Evolutionary conservation across 2,113 vertebrate species (phyloP).

Genomic region (Psilopsiagon aurifrons): DNA sequence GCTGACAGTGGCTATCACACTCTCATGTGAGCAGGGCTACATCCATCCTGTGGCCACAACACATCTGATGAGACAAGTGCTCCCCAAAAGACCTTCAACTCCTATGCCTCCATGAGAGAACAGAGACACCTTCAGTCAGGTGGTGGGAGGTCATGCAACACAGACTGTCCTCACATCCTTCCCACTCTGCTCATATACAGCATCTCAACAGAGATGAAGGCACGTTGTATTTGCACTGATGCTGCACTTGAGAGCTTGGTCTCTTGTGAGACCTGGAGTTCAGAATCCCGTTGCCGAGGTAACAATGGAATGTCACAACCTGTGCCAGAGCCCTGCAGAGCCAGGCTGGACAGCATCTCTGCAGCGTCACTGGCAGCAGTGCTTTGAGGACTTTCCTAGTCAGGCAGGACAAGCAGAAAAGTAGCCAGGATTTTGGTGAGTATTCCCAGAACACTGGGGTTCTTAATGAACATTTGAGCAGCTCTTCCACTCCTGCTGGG

Average conservation of each 20-base stretch:
- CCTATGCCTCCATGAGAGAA: background rate
- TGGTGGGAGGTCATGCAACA: background rate
- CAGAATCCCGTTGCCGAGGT: accelerated
- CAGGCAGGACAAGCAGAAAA: background rate
- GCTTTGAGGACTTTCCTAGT: background rate
- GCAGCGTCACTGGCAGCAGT: background rate
- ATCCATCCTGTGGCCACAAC: background rate
- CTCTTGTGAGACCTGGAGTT: background rate
- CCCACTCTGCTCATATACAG: accelerated
- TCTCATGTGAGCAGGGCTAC: background rate
- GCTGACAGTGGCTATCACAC: background rate
- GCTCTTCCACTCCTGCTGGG: background rate
- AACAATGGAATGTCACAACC: background rate
- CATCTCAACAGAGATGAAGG: background rate
- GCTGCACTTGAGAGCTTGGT: accelerated
- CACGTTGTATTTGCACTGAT: accelerated
- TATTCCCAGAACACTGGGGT: background rate
- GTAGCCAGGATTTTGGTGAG: background rate
- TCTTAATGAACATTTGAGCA: background rate
- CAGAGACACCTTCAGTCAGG: background rate
- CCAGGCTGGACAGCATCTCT: background rate
- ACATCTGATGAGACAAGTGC: accelerated
- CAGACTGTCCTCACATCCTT: background rate
- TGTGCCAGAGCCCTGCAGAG: background rate
- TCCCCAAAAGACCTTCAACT: background rate